Evolutionary conservation across 2,888 invertebrate species (phyloP).

Genomic region (Eubasilissa splendida): DNA sequence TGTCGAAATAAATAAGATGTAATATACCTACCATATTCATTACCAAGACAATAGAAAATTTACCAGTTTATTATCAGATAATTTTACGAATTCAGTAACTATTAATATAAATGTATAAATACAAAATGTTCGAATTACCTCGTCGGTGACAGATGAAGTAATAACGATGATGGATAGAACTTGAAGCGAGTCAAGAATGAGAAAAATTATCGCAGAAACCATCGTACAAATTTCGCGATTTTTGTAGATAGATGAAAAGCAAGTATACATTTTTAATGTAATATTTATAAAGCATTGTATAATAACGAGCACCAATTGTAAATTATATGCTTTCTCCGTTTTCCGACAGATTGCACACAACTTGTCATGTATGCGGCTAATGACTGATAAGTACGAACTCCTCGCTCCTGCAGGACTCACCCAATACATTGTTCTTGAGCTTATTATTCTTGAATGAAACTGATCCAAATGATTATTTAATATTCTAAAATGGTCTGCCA

Average conservation of each 20-base stretch:
- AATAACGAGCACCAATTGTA: conserved; percentile 46
- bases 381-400: conserved; percentile 34
- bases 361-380: conserved; percentile 50
- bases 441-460: not conserved
- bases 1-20: too few relatives aligned
- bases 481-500: conserved; percentile 37
- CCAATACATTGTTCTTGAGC: conserved; percentile 24
- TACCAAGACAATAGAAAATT: too few relatives aligned
- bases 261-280: conserved; percentile 46
- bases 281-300: conserved; percentile 48
- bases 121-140: conserved; percentile 25
- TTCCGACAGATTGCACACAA: conserved; percentile 42
- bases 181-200: conserved; percentile 42
- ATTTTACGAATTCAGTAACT: too few relatives aligned
- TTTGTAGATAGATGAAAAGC: conserved; percentile 47
- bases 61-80: too few relatives aligned
- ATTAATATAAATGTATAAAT: too few relatives aligned
- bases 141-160: conserved; percentile 25
- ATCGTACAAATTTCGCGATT: not conserved
- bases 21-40: too few relatives aligned
- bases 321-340: conserved; percentile 34
- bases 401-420: conserved; percentile 40
- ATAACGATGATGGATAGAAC: conserved; percentile 35
- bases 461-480: conserved; percentile 45
- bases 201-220: conserved; percentile 17